These are phyloP conservation scores for Myotis davidii DNA, from an alignment of 2,113 vertebrate species.

Conservation along the genomic window DNA sequence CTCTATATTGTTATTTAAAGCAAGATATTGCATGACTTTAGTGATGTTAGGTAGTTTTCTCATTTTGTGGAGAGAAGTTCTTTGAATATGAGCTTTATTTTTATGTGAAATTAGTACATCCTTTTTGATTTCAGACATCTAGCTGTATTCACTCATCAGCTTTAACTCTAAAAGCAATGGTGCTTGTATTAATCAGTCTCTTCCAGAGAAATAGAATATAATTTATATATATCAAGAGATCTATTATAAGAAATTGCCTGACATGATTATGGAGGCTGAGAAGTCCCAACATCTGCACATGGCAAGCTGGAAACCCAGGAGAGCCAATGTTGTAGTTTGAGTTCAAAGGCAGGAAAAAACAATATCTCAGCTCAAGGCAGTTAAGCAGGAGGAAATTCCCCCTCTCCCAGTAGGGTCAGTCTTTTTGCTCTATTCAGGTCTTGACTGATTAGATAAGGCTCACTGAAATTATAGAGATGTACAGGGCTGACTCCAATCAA, in stretches of 20 bases:
- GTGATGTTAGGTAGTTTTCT: constrained; percentile 14
- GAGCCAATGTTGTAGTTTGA: background rate
- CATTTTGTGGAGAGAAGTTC: background rate
- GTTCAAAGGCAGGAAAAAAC: background rate
- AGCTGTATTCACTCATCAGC: background rate
- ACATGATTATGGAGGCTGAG: background rate
- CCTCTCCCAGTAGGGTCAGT: background rate
- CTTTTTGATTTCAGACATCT: constrained; percentile 29
- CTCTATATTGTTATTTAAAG: background rate
- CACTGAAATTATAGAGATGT: background rate
- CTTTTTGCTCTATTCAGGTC: background rate
- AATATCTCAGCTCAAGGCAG: background rate
- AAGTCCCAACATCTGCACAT: background rate
- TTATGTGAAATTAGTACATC: background rate
- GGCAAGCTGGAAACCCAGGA: background rate
- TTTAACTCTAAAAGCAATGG: background rate
- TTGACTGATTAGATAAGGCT: background rate
- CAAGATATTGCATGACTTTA: background rate
- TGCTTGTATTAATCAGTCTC: background rate
- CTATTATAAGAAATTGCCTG: background rate
- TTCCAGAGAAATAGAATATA: constrained; percentile 12
- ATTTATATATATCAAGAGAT: background rate
- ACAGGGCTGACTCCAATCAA: background rate
- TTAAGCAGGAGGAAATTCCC: background rate
- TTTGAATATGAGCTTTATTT: constrained; percentile 47